Conservation (phyloP, 2,113 vertebrate genomes). For the Grammomys surdaster region DNA sequence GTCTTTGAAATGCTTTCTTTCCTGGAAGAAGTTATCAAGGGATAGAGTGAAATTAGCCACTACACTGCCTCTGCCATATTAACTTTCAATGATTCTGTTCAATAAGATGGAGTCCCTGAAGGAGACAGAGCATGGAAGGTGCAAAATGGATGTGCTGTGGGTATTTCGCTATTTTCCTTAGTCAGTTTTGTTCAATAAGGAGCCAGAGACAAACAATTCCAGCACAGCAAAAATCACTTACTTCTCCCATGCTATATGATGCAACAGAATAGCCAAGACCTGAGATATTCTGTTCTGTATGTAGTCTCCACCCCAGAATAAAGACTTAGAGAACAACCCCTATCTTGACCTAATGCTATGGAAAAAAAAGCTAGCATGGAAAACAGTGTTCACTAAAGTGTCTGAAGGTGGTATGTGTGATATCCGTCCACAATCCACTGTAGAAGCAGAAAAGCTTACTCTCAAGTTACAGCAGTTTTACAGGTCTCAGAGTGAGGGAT, state of each 20-base stretch:
- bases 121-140: not conserved
- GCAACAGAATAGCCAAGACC: not conserved
- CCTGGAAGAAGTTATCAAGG: not conserved
- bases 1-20: not conserved
- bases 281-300: not conserved
- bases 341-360: not conserved
- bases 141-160: not conserved
- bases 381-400: not conserved
- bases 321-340: not conserved
- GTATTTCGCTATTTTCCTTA: not conserved
- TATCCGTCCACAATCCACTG: not conserved
- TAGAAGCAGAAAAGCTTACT: constrained; percentile 5
- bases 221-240: not conserved
- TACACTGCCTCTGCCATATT: not conserved
- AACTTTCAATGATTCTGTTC: not conserved
- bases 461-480: not conserved
- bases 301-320: not conserved
- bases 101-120: not conserved
- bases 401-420: not conserved
- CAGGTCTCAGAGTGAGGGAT: not conserved
- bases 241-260: not conserved
- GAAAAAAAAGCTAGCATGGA: not conserved
- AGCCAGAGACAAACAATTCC: not conserved
- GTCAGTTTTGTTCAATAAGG: not conserved
- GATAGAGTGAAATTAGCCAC: no score